phyloP scores from a whole-genome alignment of 1,140 invertebrate genomes.

The Drosophila arizonae region DNA sequence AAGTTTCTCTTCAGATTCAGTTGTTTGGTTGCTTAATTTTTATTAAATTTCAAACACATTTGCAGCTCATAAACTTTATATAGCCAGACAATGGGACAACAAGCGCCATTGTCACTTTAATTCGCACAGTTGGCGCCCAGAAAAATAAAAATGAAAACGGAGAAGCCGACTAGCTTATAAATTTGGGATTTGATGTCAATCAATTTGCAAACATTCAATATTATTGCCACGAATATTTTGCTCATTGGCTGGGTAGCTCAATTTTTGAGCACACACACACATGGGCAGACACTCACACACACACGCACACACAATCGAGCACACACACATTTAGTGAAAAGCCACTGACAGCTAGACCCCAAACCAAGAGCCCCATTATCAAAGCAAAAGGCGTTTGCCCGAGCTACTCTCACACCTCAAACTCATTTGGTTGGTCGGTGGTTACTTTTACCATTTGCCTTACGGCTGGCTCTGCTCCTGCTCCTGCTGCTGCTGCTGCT shows the following conservation, averaged over 20 bases:
- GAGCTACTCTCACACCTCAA: conserved; percentile 58
- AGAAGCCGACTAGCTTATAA: conserved; percentile 4
- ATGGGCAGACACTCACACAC: conserved; percentile 22
- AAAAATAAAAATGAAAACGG: not conserved
- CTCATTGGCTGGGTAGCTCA: conserved; percentile 59
- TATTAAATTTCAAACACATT: conserved; percentile 10
- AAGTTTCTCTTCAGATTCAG: not conserved
- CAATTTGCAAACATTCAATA: conserved; percentile 43
- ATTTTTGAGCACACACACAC: conserved; percentile 52
- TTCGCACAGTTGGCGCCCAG: not conserved
- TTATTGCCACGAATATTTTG: conserved; percentile 57
- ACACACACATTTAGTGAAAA: conserved; percentile 31
- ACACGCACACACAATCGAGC: conserved; percentile 20
- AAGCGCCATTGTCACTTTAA: conserved; percentile 28
- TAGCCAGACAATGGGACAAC: conserved; percentile 3
- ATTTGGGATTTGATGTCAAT: conserved; percentile 34
- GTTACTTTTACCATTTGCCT: conserved; percentile 77
- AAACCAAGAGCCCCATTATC: conserved; percentile 69
- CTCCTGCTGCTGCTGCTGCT: too few species aligned
- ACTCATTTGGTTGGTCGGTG: conserved; percentile 68
- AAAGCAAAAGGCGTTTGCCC: conserved; percentile 70
- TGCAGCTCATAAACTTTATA: conserved; percentile 2
- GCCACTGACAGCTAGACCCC: conserved; percentile 59
- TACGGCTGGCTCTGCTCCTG: conserved; percentile 42
- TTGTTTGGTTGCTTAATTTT: not conserved